Base-by-base conservation (phyloP, 2,113 vertebrate species). In the Cheilinus undulatus region DNA sequence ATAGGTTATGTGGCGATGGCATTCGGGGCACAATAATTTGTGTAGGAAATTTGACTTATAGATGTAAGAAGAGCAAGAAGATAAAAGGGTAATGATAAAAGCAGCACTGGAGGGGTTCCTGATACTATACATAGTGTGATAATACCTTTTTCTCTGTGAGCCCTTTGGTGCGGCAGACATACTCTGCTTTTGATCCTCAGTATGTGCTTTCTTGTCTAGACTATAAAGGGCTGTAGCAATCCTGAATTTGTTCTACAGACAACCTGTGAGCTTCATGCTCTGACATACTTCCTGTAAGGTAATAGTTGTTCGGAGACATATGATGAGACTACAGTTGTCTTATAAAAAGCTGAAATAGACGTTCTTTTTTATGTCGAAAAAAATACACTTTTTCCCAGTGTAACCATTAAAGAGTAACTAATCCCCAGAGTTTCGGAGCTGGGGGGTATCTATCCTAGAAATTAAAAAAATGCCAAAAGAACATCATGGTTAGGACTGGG, bases 51-150 rank as follows among this genome's bases (percentile, higher is more conserved):
- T 9, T 48, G 17, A 67, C 24, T 65, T 45, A 69, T 27, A 32
- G 27, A 42, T 61, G 58, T 58, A 45, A 52, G 5, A 64, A 13
- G 65, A 27, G 48, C 5, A 36, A 27, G 1, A 28, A 38, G 19
- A 38, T 50, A 49, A 42, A 60, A 34, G 20, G 17, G 20, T 49
- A 57, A 50, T 46, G 28, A 38, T 51, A 42, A 56, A 67, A 46
- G 63, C 28, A 63, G 13, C 26, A 49, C 34, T 15, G 20, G 30
- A 11, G 52, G 42, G 26, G 57, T 71, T 14, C n/a, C 14, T 34
- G 61, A 60, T 36, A 65, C 27, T 50, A 20, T 43, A 15, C 7
- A 13, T 12, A 13, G 7, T 53, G 15, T 20, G 36, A 10, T 59
- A 43, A 26, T 28, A 19, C 10, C 20, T 26, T 24, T 50, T 58